phyloP scores from a whole-genome alignment of 2,113 vertebrate genomes.

The Ceyx cyanopectus region DNA sequence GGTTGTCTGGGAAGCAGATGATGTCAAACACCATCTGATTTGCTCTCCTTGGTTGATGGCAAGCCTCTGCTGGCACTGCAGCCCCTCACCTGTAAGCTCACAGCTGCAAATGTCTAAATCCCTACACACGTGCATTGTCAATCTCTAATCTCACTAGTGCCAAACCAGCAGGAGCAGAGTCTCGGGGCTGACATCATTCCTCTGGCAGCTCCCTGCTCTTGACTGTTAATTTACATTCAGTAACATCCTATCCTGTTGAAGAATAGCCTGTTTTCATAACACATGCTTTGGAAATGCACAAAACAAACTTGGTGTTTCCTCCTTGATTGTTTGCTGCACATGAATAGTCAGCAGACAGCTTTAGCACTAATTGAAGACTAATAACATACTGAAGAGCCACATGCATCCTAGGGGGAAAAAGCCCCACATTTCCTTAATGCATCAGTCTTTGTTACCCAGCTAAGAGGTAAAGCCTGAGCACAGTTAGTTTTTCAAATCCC shows the following conservation, averaged over 20 bases:
- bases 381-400: not conserved
- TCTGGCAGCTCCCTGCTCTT: not conserved
- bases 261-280: not conserved
- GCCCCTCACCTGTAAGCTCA: not conserved
- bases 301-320: not conserved
- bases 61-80: not conserved
- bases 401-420: too few species aligned
- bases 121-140: not conserved
- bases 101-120: not conserved
- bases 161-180: not conserved
- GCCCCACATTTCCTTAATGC: not conserved
- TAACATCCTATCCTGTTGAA: not conserved
- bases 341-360: not conserved
- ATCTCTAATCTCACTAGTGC: not conserved
- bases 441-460: not conserved
- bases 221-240: not conserved
- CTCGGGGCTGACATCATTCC: not conserved
- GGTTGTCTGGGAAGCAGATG: not conserved
- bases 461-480: not conserved
- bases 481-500: not conserved
- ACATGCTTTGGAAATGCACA: rapidly evolving
- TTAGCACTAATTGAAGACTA: not conserved
- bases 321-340: not conserved
- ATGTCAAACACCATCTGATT: not conserved
- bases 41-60: not conserved